Evolutionary conservation across 2,113 vertebrate species (phyloP).

Genomic region (Xiphophorus couchianus): DNA sequence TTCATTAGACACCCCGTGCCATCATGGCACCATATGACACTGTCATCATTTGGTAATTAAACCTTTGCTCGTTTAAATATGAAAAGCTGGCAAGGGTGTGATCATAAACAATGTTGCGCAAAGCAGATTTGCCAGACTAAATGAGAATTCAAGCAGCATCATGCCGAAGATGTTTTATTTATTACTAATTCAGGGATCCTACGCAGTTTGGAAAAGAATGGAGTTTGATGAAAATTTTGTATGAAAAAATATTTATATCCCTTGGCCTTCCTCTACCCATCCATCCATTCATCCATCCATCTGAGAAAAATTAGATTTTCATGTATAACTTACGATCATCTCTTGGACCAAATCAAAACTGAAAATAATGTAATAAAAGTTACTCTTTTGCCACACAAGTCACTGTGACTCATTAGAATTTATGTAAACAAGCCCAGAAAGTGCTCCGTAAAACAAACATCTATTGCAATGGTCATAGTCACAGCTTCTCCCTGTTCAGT

Average conservation of each 20-base stretch:
- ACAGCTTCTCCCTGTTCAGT: conserved; percentile 25
- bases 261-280: background rate
- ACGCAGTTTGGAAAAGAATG: background rate
- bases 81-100: conserved; percentile 88
- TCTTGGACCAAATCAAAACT: conserved; percentile 46
- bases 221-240: background rate
- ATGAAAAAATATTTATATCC: background rate
- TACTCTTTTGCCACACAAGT: conserved; percentile 38
- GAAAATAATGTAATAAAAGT: conserved; percentile 45
- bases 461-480: conserved; percentile 29
- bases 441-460: conserved; percentile 25
- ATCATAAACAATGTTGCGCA: conserved; percentile 76
- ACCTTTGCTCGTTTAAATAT: conserved; percentile 96
- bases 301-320: no score
- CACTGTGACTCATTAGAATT: conserved; percentile 39
- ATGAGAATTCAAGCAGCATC: conserved; percentile 60
- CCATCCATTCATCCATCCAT: no score
- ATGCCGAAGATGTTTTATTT: conserved; percentile 30
- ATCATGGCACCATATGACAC: conserved; percentile 95
- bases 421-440: conserved; percentile 17
- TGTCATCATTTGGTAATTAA: conserved; percentile 98
- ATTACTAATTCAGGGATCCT: background rate
- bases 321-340: background rate
- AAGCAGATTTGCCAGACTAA: conserved; percentile 73
- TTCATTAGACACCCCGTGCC: conserved; percentile 88